Conservation (phyloP, 2,888 invertebrate genomes). For the Stenodema calcarata region DNA sequence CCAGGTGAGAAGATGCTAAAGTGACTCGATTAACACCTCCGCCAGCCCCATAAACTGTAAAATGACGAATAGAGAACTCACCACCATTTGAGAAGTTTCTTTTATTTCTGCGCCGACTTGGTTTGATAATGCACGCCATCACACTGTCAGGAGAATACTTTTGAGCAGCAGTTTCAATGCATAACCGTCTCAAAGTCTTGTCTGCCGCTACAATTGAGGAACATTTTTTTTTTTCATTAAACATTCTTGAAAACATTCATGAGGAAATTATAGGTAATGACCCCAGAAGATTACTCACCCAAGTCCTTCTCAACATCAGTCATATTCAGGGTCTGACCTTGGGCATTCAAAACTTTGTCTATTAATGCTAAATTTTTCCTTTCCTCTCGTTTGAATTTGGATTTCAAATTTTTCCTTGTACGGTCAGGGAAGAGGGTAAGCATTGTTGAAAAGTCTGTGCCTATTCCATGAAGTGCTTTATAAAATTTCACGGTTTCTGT, state of each 20-base stretch:
- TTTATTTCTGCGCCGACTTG: not conserved
- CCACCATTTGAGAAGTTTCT: not conserved
- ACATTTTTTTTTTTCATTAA: not conserved
- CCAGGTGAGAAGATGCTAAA: too few species aligned
- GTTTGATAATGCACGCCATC: not conserved
- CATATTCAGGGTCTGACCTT: constrained; percentile 74
- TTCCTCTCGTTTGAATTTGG: constrained; percentile 94
- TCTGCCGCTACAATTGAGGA: not conserved
- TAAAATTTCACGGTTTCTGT: constrained; percentile 89
- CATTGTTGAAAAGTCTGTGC: constrained; percentile 94
- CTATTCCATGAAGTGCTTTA: constrained; percentile 84
- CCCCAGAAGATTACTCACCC: not conserved
- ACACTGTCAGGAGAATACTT: not conserved
- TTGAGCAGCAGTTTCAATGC: not conserved
- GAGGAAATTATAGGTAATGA: not conserved
- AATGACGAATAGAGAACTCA: not conserved
- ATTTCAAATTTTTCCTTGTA: constrained; percentile 81
- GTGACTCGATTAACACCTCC: too few species aligned
- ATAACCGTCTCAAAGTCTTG: constrained; percentile 11
- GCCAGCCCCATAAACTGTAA: too few species aligned
- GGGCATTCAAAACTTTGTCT: constrained; percentile 73
- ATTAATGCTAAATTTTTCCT: constrained; percentile 74
- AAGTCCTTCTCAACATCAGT: constrained; percentile 68
- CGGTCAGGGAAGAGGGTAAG: constrained; percentile 80
- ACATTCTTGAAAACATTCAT: not conserved